These are phyloP conservation scores for Nothura maculosa DNA, from an alignment of 2,797 vertebrate genomes.

Conservation along the genomic window DNA sequence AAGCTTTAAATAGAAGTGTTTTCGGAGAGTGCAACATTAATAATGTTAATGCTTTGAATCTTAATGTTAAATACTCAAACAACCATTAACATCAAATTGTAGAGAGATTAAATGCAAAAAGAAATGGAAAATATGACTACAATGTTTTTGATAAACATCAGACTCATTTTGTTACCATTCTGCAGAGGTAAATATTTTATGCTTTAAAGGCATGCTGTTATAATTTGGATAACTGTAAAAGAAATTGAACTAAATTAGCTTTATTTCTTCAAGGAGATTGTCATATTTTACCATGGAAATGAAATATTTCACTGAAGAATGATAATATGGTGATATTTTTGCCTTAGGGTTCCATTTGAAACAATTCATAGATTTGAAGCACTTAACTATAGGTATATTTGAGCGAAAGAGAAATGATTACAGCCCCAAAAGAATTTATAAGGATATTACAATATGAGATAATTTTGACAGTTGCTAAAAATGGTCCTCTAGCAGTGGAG, in stretches of 20 bases:
- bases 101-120: conserved; percentile 24
- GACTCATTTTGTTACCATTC: conserved; percentile 1
- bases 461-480: background rate
- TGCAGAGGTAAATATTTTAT: background rate
- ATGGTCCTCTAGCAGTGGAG: background rate
- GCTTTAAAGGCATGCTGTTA: background rate
- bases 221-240: conserved; percentile 21
- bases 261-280: background rate
- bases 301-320: conserved; percentile 19
- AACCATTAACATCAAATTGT: conserved; percentile 38
- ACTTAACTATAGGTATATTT: background rate
- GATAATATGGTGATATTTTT: background rate
- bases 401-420: background rate
- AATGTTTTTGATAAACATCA: conserved; percentile 10
- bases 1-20: conserved; percentile 43
- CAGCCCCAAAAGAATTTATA: background rate
- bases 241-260: conserved; percentile 12
- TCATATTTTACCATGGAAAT: conserved; percentile 11
- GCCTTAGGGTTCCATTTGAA: conserved; percentile 20
- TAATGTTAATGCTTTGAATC: conserved; percentile 32
- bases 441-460: background rate
- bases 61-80: background rate
- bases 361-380: background rate
- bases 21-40: conserved; percentile 11
- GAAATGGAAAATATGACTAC: conserved; percentile 32